Conservation (phyloP, 2,888 invertebrate genomes). For the Phaedon cochleariae region DNA sequence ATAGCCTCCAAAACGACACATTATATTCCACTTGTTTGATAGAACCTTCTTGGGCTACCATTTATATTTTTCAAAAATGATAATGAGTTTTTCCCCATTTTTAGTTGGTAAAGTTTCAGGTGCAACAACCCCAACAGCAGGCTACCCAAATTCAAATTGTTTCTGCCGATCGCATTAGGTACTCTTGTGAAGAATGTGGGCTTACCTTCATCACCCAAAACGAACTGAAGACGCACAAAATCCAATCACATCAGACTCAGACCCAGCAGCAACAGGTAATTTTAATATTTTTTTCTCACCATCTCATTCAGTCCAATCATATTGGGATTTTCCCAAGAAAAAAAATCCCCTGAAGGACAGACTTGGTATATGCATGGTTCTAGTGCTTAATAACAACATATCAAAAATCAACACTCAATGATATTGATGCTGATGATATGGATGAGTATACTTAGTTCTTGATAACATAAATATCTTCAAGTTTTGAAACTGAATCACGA, state of each 20-base stretch:
- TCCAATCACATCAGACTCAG: constrained; percentile 62
- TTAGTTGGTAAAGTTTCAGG: constrained; percentile 35
- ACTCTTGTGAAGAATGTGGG: constrained; percentile 62
- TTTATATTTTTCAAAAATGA: not conserved
- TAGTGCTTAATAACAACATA: too few relatives aligned
- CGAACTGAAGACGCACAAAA: constrained; percentile 62
- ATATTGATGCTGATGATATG: too few relatives aligned
- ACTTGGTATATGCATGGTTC: too few relatives aligned
- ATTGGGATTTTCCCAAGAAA: too few relatives aligned
- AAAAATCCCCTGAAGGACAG: too few relatives aligned
- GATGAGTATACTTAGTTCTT: too few relatives aligned
- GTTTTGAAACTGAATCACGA: too few relatives aligned
- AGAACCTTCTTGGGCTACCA: not conserved
- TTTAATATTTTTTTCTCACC: too few relatives aligned
- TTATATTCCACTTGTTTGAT: not conserved
- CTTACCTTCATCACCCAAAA: constrained; percentile 59
- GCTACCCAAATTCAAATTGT: constrained; percentile 69
- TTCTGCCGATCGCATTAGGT: constrained; percentile 64
- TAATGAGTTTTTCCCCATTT: not conserved
- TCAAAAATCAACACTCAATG: too few relatives aligned
- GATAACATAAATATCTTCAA: too few relatives aligned
- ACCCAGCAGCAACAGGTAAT: constrained; percentile 55
- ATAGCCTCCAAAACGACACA: too few relatives aligned
- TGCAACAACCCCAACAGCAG: constrained; percentile 58
- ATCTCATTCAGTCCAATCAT: too few relatives aligned